Conservation (phyloP, 1,140 invertebrate genomes). For the Drosophila orosa region DNA sequence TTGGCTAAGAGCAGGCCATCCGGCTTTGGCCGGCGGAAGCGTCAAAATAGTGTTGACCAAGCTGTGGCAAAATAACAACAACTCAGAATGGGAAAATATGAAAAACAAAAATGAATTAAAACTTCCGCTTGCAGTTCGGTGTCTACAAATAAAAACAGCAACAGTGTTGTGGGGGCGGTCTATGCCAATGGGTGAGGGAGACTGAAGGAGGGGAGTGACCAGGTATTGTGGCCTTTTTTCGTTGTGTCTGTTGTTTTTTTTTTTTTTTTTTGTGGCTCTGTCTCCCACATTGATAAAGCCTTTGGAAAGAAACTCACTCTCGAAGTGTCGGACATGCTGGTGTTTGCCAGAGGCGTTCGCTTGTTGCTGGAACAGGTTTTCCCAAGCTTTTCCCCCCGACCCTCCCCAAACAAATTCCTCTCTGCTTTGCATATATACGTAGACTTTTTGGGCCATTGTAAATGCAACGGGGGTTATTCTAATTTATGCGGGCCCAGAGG, state of each 20-base stretch:
- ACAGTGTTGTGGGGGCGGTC: conserved; percentile 27
- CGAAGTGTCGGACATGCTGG: conserved; percentile 75
- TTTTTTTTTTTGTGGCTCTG: conserved; percentile 19
- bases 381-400: conserved; percentile 45
- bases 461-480: conserved; percentile 69
- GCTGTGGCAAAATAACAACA: conserved; percentile 33
- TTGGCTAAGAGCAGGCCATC: conserved; percentile 24
- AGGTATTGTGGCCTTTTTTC: conserved; percentile 42
- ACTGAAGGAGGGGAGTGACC: conserved; percentile 35
- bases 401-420: conserved; percentile 44
- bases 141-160: conserved; percentile 8
- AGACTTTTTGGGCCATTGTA: conserved; percentile 52
- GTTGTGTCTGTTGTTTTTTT: not conserved
- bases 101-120: conserved; percentile 77
- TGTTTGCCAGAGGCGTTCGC: conserved; percentile 38
- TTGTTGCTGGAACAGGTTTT: conserved; percentile 63
- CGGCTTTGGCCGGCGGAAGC: conserved; percentile 44
- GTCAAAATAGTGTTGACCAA: conserved; percentile 57
- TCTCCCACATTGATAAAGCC: conserved; percentile 76
- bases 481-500: conserved; percentile 74
- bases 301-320: conserved; percentile 68
- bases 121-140: conserved; percentile 66
- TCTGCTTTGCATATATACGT: conserved; percentile 11
- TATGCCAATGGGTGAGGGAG: conserved; percentile 5
- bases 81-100: conserved; percentile 35